Evolutionary conservation across 2,888 invertebrate genomes (phyloP), one percentile per base, ranked within the genome.

Genomic region (Platypus cylindrus): DNA sequence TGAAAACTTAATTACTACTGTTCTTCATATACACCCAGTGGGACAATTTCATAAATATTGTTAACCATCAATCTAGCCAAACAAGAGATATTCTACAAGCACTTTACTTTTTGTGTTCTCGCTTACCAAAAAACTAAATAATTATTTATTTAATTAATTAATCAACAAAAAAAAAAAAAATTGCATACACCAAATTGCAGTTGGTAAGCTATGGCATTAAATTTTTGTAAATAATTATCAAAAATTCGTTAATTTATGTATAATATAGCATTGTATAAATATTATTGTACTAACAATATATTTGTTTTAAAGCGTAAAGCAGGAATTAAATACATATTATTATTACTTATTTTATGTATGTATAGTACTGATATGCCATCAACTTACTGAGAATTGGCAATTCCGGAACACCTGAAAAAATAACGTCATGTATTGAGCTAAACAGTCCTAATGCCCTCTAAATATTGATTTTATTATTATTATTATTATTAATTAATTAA

Each of bases 41-140:
- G n/a, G n/a, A n/a, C n/a, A n/a, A n/a, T n/a, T n/a, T n/a, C n/a
- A n/a, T n/a, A n/a, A n/a, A n/a, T n/a, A n/a, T n/a, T n/a, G n/a
- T n/a, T n/a, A n/a, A n/a, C n/a, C n/a, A n/a, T n/a, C n/a, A n/a
- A n/a, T n/a, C n/a, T n/a, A n/a, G n/a, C n/a, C n/a, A n/a, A n/a
- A n/a, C n/a, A n/a, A n/a, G n/a, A n/a, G n/a, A n/a, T n/a, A n/a
- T 44, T 42, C 45, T 46, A 40, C 42, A 36, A 34, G 36, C 45
- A 43, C 25, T 43, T 48, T 47, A 49, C 44, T 46, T 48, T 48
- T 48, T 46, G 48, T 45, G 49, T 42, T 45, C 40, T 29, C 15
- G 31, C 29, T 28, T 26, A 32, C 32, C 29, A 36, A 33, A 16
- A 30, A 30, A 35, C 11, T 32, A 18, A 29, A 13, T 29, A 37